Conservation (phyloP, 2,113 vertebrate species). For the Balaeniceps rex region DNA sequence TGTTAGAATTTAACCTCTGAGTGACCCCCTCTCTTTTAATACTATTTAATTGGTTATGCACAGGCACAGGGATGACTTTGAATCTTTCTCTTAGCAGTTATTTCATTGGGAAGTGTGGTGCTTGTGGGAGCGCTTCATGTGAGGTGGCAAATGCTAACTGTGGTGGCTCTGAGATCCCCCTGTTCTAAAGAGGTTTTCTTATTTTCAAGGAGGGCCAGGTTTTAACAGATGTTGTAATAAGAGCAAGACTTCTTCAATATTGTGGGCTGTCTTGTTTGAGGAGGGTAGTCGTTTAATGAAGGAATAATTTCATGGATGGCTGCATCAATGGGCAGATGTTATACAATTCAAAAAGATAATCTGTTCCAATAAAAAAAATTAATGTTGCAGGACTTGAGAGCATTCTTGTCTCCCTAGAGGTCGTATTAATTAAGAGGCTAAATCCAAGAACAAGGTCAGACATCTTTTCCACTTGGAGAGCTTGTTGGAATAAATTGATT, state of each 20-base stretch:
- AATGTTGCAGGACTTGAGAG: neutral
- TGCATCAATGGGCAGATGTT: neutral
- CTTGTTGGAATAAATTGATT: neutral
- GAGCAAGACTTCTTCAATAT: neutral
- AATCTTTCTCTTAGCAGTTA: neutral
- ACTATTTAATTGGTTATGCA: neutral
- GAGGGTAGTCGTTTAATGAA: neutral
- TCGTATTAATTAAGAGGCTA: neutral
- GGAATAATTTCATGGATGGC: neutral
- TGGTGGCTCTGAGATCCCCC: neutral
- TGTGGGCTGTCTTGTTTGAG: neutral
- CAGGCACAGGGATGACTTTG: neutral
- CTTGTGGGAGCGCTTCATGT: slow-evolving; percentile 15
- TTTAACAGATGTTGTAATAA: neutral
- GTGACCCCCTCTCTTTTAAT: neutral
- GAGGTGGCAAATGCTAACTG: neutral
- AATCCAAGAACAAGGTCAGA: neutral
- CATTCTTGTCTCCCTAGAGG: neutral
- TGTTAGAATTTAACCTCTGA: slow-evolving; percentile 29
- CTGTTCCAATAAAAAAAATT: neutral
- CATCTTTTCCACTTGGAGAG: neutral
- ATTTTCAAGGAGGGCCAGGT: neutral
- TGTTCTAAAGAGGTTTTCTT: neutral
- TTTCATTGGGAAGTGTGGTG: neutral
- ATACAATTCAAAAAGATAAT: neutral